These are phyloP conservation scores for Atherinosoma microstoma DNA, from an alignment of 2,797 vertebrate species.

Conservation along the genomic window DNA sequence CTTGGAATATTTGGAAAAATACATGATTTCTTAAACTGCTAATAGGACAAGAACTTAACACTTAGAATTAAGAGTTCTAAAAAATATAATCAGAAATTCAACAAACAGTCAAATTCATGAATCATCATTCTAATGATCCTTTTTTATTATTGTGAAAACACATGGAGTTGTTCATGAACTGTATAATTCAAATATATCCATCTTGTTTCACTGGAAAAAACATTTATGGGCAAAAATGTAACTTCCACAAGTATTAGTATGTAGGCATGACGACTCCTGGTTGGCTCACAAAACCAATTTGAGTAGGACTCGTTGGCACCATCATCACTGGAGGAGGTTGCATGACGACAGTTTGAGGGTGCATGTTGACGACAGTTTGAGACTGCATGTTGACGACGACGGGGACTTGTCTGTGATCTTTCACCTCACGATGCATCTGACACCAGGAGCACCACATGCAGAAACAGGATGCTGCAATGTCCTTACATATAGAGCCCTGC, in stretches of 20 bases:
- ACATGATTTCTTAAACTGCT: too few species aligned
- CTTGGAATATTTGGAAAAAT: too few species aligned
- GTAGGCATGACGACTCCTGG: fast-evolving
- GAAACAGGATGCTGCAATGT: conserved; percentile 62
- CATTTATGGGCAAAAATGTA: not conserved
- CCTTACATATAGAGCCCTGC: conserved; percentile 73
- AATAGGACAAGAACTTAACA: too few species aligned
- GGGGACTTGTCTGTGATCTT: not conserved
- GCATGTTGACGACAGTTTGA: conserved; percentile 10
- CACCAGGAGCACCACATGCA: conserved; percentile 74
- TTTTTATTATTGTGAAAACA: not conserved
- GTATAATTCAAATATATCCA: not conserved
- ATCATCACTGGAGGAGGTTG: conserved; percentile 2
- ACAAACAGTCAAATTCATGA: too few species aligned
- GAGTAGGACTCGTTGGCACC: not conserved
- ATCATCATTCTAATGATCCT: not conserved
- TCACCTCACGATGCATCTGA: conserved; percentile 77
- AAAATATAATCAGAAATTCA: too few species aligned
- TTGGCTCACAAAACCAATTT: not conserved
- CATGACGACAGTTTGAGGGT: too few species aligned
- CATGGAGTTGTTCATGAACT: not conserved
- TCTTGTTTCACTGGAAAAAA: not conserved
- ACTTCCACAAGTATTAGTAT: not conserved
- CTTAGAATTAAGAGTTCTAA: too few species aligned
- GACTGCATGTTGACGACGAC: not conserved